Evolutionary conservation across 1,140 invertebrate genomes (phyloP), one percentile per base, ranked within the genome.

Genomic region (Homarus americanus): DNA sequence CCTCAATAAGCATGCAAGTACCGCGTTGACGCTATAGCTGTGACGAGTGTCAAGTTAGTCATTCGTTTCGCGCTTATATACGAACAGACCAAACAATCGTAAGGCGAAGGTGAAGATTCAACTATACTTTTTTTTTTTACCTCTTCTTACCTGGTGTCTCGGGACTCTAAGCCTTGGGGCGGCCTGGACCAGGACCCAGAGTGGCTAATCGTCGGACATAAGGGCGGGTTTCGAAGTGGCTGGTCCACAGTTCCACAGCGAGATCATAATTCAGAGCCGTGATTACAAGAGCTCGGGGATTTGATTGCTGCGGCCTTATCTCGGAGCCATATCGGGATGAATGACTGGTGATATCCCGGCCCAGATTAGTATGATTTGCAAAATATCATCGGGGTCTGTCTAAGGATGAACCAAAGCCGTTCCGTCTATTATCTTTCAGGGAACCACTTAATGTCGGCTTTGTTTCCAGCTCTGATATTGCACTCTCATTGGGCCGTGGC

Each of bases 361-460:
- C 79, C 36, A 87, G 91, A 91, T 91, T 87, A 91, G 91, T 91
- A 91, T 91, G 91, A 91, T 91, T 91, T 91, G 91, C 91, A 91
- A 91, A 90, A 91, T 91, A 87, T 91, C 76, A 82, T 87, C 91
- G 49, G 76, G 63, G 83, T 84, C 79, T 82, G 90, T 91, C 49
- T 91, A 73, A 63, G 73, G 80, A 85, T 76, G 89, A 91, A 84
- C 79, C 90, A 78, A 86, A 86, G 76, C 84, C 72, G 83, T 80
- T 86, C 84, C 84, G 58, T 91, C 91, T 75, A 91, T 91, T 91
- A 91, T 91, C 91, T 91, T 82, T 87, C 80, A 10, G 84, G 66
- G 79, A 87, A 82, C 91, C 91, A 87, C 91, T 91, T 91, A 87
- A 91, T 91, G 91, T 87, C 78, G 66, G 91, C 91, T 87, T 91